Evolutionary conservation across 2,797 vertebrate genomes (phyloP).

Genomic region (Argentina silus): DNA sequence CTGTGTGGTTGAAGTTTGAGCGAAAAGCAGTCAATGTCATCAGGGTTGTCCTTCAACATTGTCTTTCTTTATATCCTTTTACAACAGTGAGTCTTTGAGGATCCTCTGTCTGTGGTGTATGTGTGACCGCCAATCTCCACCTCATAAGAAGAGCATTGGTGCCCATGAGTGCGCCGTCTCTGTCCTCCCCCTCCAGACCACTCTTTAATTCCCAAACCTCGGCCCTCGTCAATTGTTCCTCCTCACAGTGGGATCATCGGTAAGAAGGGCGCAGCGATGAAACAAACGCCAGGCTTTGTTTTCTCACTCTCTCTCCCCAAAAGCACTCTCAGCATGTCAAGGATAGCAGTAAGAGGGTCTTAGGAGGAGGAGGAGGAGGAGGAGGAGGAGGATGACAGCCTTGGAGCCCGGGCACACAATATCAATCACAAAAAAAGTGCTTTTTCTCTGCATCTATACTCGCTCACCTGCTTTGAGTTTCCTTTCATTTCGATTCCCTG

Average conservation of each 20-base stretch:
- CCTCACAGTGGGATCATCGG: neutral
- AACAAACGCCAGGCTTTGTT: neutral
- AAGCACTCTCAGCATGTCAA: neutral
- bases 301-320: neutral
- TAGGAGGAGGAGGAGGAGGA: neutral
- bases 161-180: neutral
- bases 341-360: neutral
- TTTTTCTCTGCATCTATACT: neutral
- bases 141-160: neutral
- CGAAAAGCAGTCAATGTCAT: too few species aligned
- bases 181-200: neutral
- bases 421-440: neutral
- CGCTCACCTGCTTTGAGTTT: neutral
- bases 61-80: too few species aligned
- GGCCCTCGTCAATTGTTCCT: neutral
- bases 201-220: neutral
- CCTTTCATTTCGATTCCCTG: neutral
- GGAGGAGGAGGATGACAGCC: neutral
- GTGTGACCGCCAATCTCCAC: neutral
- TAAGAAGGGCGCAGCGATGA: neutral
- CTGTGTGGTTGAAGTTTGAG: too few species aligned
- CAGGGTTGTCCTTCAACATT: too few species aligned
- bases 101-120: too few species aligned
- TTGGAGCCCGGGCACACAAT: neutral
- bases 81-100: too few species aligned